phyloP scores from a whole-genome alignment of 2,113 vertebrate genomes.

The Sporophila hypoxantha region DNA sequence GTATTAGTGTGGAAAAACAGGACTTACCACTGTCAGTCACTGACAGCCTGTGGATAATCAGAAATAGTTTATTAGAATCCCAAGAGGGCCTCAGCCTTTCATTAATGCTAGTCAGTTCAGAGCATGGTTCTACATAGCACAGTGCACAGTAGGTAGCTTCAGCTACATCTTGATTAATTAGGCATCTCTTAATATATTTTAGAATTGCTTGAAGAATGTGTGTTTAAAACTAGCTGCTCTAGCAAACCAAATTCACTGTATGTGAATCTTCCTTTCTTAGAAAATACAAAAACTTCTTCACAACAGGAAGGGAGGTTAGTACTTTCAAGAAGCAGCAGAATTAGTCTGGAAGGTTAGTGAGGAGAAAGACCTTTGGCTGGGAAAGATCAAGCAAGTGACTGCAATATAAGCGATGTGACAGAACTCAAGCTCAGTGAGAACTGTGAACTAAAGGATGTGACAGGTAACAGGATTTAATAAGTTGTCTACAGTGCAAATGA shows the following conservation, averaged over 20 bases:
- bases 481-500: neutral
- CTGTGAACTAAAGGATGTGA: neutral
- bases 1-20: neutral
- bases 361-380: neutral
- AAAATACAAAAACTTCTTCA: neutral
- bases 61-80: neutral
- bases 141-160: neutral
- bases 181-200: neutral
- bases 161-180: neutral
- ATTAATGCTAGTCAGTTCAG: neutral
- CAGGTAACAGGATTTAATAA: neutral
- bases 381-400: neutral
- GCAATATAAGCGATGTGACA: fast-evolving
- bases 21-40: neutral
- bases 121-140: neutral
- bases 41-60: neutral
- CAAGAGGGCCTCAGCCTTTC: neutral
- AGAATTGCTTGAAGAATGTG: neutral
- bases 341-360: neutral
- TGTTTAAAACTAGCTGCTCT: neutral
- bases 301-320: neutral
- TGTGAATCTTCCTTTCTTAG: neutral
- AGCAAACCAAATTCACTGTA: neutral
- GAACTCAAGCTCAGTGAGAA: neutral
- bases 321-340: neutral